Evolutionary conservation across 2,888 invertebrate genomes (phyloP), one percentile per base, ranked within the genome.

Genomic region (Cryptocephalus primarius): DNA sequence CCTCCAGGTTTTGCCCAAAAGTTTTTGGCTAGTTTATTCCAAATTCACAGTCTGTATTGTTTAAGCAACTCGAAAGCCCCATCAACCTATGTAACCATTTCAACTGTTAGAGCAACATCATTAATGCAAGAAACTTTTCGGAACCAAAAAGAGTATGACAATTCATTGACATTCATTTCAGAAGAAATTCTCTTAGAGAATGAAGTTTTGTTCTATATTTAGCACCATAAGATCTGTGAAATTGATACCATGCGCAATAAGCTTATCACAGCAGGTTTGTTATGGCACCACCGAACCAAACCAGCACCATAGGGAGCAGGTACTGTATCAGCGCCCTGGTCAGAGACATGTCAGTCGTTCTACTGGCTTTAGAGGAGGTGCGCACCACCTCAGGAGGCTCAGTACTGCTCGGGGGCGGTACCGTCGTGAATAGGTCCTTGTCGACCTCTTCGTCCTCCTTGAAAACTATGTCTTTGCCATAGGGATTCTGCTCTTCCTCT

Each of bases 251-350:
- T 22, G 22, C 22, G 22, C 22, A 22, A 2, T 22, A 55, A 48
- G 50, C 57, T 63, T 75, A 80, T 84, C 85, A 88, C 78, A 88
- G 84, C 73, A 87, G 78, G 69, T 88, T 87, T 62, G 83, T 81
- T 68, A 88, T 79, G 60, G 86, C 82, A 53, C 85, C 82, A 48
- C 87, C 88, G 71, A 89, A 85, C 88, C 88, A 89, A 63, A 86
- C 84, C 69, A 89, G 80, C 57, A 85, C 84, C 39, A 89, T 82
- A 4, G 89, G 88, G 65, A 89, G 72, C 51, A 89, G 76, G 71
- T 88, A 88, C 42, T 84, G 78, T 59, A 84, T 73, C 42, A 89
- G 70, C 31, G 84, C 85, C 52, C 75, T 74, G 9, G 76, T 75
- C 4, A 84, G 67, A 10, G 80, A 59, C 57, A 64, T 63, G 22